Percentiles rank a stretch among this genome's conserved stretches.
These are phyloP conservation scores for Trematomus bernacchii DNA, from an alignment of 2,797 vertebrate species.

Conservation along the genomic window DNA sequence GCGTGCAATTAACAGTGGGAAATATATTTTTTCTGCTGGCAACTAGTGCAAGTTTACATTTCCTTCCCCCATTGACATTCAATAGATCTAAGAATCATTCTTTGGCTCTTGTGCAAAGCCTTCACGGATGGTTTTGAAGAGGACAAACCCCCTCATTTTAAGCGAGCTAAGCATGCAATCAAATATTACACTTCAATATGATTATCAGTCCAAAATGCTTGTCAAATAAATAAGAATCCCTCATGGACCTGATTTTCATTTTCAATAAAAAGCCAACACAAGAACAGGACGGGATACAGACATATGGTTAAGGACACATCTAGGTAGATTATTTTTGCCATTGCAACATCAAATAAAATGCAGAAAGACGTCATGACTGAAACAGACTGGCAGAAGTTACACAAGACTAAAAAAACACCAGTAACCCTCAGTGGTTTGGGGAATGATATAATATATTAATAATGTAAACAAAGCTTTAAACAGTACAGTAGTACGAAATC, in stretches of 20 bases:
- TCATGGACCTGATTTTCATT: slow-evolving; percentile 75
- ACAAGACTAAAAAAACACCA: slow-evolving; percentile 72
- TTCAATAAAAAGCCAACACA: slow-evolving; percentile 77
- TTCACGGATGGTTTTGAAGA: slow-evolving; percentile 64
- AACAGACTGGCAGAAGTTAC: slow-evolving; percentile 77
- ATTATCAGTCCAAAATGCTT: slow-evolving; percentile 83
- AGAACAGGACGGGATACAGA: slow-evolving; percentile 70
- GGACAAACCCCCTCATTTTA: slow-evolving; percentile 53
- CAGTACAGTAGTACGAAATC: slow-evolving; percentile 80
- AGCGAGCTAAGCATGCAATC: slow-evolving; percentile 69
- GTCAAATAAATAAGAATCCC: slow-evolving; percentile 86
- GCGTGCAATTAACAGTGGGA: slow-evolving; percentile 41
- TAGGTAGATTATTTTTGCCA: slow-evolving; percentile 86
- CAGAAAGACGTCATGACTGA: slow-evolving; percentile 74
- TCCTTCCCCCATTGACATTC: slow-evolving; percentile 69
- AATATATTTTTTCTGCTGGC: slow-evolving; percentile 64
- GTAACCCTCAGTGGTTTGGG: slow-evolving; percentile 70
- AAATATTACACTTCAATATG: slow-evolving; percentile 73
- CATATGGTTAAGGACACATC: slow-evolving; percentile 73
- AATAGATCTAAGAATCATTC: slow-evolving; percentile 69
- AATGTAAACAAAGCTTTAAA: slow-evolving; percentile 86
- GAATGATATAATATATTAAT: slow-evolving; percentile 86
- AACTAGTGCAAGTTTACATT: slow-evolving; percentile 83
- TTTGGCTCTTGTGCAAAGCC: slow-evolving; percentile 81
- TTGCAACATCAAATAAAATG: slow-evolving; percentile 71